Conservation (phyloP, 2,888 invertebrate genomes). For the Actias luna region DNA sequence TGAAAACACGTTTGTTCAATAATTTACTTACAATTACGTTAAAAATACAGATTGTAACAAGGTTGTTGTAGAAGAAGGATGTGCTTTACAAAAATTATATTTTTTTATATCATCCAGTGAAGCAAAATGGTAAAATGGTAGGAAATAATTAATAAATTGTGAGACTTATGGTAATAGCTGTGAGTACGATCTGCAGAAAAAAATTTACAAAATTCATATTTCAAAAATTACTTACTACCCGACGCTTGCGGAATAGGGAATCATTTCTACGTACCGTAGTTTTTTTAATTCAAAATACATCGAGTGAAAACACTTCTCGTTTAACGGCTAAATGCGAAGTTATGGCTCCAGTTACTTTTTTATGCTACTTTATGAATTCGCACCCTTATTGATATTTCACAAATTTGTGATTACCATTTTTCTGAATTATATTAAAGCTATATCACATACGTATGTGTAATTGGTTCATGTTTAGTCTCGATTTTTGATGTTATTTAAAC, state of each 20-base stretch:
- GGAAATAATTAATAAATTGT: background rate
- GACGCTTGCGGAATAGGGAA: constrained; percentile 25
- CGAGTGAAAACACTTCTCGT: constrained; percentile 7
- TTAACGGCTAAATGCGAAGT: background rate
- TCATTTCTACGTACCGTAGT: constrained; percentile 18
- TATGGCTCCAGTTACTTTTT: constrained; percentile 3
- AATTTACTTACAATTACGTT: too few species aligned
- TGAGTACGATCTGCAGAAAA: constrained; percentile 16
- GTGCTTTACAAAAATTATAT: too few species aligned
- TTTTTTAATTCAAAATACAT: constrained; percentile 13
- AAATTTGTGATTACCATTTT: background rate
- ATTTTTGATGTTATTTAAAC: too few species aligned
- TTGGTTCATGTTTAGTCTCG: too few species aligned
- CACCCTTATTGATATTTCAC: background rate
- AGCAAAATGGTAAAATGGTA: background rate
- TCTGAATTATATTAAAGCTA: background rate
- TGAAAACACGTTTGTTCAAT: too few species aligned
- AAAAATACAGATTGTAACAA: too few species aligned
- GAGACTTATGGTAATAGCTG: constrained; percentile 16
- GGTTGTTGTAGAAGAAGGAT: too few species aligned
- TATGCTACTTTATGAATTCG: constrained; percentile 1
- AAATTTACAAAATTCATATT: constrained; percentile 28
- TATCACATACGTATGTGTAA: too few species aligned
- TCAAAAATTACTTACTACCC: constrained; percentile 22
- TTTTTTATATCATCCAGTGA: background rate